A percentile compares a stretch with the other conserved stretches of the same genome.
Conservation (phyloP, 2,888 invertebrate genomes). For the Spicauda simplicius region DNA sequence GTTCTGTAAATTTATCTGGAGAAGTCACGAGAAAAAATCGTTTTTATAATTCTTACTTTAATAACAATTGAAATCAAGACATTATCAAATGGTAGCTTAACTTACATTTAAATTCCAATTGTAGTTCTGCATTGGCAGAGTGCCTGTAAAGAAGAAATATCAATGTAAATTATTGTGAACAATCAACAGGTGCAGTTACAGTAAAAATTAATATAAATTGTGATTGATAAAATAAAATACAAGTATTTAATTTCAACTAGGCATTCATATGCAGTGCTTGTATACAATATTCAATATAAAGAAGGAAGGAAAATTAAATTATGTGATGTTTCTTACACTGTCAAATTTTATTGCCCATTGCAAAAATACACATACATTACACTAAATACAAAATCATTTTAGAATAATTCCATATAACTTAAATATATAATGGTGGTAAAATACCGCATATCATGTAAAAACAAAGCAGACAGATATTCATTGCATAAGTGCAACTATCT, state of each 20-base stretch:
- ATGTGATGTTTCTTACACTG: too few species aligned
- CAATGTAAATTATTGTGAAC: not conserved
- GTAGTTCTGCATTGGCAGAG: slow-evolving; percentile 19
- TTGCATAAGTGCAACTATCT: slow-evolving; percentile 17
- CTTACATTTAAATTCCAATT: slow-evolving; percentile 16
- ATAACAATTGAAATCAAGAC: not conserved
- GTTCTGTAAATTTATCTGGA: slow-evolving; percentile 39
- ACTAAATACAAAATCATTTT: too few species aligned
- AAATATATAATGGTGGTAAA: not conserved
- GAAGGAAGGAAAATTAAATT: too few species aligned
- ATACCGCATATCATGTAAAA: not conserved
- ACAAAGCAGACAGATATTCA: slow-evolving; percentile 8
- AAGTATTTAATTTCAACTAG: too few species aligned
- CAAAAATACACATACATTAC: too few species aligned
- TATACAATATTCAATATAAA: too few species aligned
- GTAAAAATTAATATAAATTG: too few species aligned
- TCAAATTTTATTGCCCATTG: too few species aligned
- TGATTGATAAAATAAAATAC: too few species aligned
- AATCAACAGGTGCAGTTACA: too few species aligned
- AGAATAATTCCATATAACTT: too few species aligned
- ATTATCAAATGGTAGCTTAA: not conserved
- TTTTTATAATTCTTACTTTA: not conserved
- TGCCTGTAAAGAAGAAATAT: slow-evolving; percentile 18
- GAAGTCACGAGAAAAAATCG: not conserved
- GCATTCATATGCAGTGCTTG: too few species aligned